phyloP scores from a whole-genome alignment of 2,113 vertebrate species.

The Crotalus helleri region DNA sequence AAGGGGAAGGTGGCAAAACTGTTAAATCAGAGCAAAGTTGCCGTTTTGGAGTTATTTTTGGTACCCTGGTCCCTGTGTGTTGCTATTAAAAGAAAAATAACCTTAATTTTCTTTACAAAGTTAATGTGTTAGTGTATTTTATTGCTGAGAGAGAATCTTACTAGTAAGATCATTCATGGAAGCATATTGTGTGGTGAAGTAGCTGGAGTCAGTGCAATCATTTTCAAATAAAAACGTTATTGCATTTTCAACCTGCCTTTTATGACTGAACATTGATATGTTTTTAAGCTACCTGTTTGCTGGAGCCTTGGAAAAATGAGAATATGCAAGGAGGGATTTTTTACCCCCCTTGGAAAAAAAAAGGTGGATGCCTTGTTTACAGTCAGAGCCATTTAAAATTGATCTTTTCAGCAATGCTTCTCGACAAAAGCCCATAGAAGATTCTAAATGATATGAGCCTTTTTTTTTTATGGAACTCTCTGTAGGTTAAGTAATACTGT shows the following conservation, averaged over 20 bases:
- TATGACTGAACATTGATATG: conserved; percentile 32
- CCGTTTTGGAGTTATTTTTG: conserved; percentile 20
- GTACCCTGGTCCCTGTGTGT: conserved; percentile 12
- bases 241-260: conserved; percentile 39
- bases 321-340: background rate
- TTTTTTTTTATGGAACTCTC: conserved; percentile 57
- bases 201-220: conserved; percentile 44
- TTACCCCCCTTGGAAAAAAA: conserved; percentile 12
- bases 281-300: conserved; percentile 33
- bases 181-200: conserved; percentile 30
- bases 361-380: conserved; percentile 45
- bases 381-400: conserved; percentile 47
- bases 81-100: conserved; percentile 46
- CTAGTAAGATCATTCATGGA: conserved; percentile 44
- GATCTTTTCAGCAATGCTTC: conserved; percentile 28
- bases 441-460: conserved; percentile 37
- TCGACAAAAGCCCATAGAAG: conserved; percentile 40
- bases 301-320: conserved; percentile 33
- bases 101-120: conserved; percentile 27
- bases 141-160: conserved; percentile 39
- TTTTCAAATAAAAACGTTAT: conserved; percentile 47
- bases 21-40: conserved; percentile 23
- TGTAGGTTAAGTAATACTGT: conserved; percentile 47
- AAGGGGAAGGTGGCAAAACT: background rate
- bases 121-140: conserved; percentile 28